Percentiles rank a stretch among this genome's conserved stretches.
phyloP scores from a whole-genome alignment of 2,888 invertebrate species.

The Torymus tubicola region DNA sequence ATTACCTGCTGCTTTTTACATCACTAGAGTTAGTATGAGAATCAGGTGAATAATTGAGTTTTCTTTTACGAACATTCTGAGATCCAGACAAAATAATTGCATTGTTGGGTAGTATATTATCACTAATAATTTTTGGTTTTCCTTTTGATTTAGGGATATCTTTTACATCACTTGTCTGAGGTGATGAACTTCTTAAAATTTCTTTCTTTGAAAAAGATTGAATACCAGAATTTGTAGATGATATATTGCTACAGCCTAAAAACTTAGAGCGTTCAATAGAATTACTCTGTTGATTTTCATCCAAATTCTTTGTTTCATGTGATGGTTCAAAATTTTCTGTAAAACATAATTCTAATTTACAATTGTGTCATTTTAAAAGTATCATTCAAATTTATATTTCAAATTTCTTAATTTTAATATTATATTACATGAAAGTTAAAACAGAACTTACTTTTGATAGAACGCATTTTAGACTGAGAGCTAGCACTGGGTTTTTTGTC shows the following conservation, averaged over 20 bases:
- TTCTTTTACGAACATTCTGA: not conserved
- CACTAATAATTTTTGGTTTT: slow-evolving; percentile 55
- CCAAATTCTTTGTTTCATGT: not conserved
- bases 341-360: too few species aligned
- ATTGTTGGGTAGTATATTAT: slow-evolving; percentile 56
- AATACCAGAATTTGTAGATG: slow-evolving; percentile 1
- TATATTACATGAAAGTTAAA: too few species aligned
- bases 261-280: not conserved
- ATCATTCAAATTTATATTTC: too few species aligned
- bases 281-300: slow-evolving; percentile 1
- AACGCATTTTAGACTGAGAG: not conserved
- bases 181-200: not conserved
- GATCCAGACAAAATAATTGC: slow-evolving; percentile 30
- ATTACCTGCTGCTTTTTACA: slow-evolving; percentile 18
- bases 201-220: not conserved
- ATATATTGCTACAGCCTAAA: not conserved
- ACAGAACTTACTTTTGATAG: not conserved
- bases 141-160: not conserved
- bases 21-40: not conserved
- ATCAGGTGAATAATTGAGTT: not conserved
- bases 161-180: not conserved
- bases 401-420: too few species aligned
- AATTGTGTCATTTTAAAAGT: too few species aligned
- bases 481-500: not conserved
- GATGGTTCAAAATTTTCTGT: too few species aligned